phyloP scores from a whole-genome alignment of 2,113 vertebrate species.

The Nipponia nippon region DNA sequence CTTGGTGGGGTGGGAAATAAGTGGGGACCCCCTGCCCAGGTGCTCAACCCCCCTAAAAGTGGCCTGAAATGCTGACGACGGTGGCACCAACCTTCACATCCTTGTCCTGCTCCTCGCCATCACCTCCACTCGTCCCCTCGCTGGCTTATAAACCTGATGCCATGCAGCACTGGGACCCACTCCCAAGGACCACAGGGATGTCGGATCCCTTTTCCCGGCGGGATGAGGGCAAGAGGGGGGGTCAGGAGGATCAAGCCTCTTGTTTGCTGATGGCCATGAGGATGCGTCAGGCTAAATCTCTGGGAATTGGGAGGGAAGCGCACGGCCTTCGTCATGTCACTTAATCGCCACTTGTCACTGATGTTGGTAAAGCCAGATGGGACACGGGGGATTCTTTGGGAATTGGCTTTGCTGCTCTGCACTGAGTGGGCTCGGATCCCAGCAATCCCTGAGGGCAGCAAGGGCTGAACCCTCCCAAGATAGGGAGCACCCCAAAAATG shows the following conservation, averaged over 20 bases:
- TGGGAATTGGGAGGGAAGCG: fast-evolving
- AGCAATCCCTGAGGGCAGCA: fast-evolving
- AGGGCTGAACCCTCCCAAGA: not conserved
- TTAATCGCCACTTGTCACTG: fast-evolving
- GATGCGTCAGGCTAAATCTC: fast-evolving
- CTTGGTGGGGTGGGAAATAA: not conserved
- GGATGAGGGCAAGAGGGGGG: fast-evolving
- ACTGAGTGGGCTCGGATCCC: not conserved
- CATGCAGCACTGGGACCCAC: fast-evolving
- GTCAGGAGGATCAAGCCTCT: not conserved
- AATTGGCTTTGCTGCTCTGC: not conserved
- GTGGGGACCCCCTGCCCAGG: not conserved
- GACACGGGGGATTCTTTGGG: not conserved
- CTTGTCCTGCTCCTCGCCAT: not conserved
- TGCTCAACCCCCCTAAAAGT: fast-evolving
- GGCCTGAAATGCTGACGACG: not conserved
- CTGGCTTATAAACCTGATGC: too few species aligned
- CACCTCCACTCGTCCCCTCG: fast-evolving
- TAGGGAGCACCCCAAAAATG: not conserved
- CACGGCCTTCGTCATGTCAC: not conserved
- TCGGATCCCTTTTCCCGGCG: fast-evolving
- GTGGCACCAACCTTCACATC: not conserved
- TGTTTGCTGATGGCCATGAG: not conserved
- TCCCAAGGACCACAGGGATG: fast-evolving
- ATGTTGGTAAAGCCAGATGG: fast-evolving